Base-by-base conservation (phyloP, 2,797 vertebrate genomes). In the Lerista edwardsae region DNA sequence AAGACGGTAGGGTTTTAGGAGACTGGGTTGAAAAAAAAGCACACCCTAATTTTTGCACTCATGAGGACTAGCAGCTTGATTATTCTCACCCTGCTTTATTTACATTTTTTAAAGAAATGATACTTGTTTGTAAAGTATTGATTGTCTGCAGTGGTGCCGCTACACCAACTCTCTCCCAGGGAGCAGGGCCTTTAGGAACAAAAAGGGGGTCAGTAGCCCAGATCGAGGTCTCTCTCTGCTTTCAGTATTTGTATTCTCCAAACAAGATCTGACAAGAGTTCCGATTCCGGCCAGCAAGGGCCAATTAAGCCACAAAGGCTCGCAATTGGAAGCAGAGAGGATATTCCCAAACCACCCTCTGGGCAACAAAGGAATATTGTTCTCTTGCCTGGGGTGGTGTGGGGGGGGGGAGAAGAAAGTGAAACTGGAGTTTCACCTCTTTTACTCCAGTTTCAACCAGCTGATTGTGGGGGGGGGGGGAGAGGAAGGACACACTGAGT, bases 361-460 rank as follows among this genome's bases (percentile, higher is more conserved):
- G 29, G 21, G 55, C 25, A 1, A 69, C 51, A 71, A 25, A 67
- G 25, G 2, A 12, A 75, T 39, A 87, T 83, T 69, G 81, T 69
- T 83, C 62, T 36, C 6, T 51, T 14, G 47, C 47, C 5, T 51
- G 47, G 47, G 47, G 2, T 1, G 36, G 36, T 61, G 5, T 34
- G 62, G 44, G 44, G 67, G 44, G 44, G 34, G 67, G 34, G 57
- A 19, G 27, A 68, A 44, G 44, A 72, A 83, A 76, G 78, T 9
- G 78, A 86, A 82, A 82, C 65, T 15, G 69, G 65, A 69, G 19
- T 69, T 62, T 83, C 55, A 51, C 9, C 34, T 23, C 41, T 75
- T 51, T 84, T 75, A 34, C 80, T 83, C 80, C 11, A 41, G 77
- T 87, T 87, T 87, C 82, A 68, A 41, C 76, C 82, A 62, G 72